phyloP scores from a whole-genome alignment of 64 coral and sea anemone genomes.

The Montipora capricornis region DNA sequence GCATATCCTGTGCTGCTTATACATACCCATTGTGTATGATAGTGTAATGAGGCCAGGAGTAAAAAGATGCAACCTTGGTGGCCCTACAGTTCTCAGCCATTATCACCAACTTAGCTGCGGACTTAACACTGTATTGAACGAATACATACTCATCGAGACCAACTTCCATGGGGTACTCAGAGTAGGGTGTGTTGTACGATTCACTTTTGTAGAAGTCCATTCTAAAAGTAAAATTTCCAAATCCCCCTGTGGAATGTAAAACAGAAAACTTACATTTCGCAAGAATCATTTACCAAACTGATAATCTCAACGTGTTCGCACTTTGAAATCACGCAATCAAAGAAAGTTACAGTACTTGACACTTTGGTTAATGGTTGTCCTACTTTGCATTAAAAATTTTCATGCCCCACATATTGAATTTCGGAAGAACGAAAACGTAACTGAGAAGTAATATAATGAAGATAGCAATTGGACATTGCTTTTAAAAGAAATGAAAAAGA shows the following conservation, averaged over 20 bases:
- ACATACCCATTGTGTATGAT: conserved; percentile 27
- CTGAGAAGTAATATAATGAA: no score
- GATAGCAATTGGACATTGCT: no score
- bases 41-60: neutral
- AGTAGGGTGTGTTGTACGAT: neutral
- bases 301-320: neutral
- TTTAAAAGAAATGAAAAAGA: no score
- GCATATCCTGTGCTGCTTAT: no score
- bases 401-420: no score
- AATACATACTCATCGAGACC: neutral
- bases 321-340: neutral
- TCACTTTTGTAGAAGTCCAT: conserved; percentile 3
- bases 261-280: neutral
- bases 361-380: no score
- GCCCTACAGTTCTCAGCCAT: conserved; percentile 20
- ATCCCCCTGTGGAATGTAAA: neutral
- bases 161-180: neutral
- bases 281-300: neutral
- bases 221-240: conserved; percentile 17
- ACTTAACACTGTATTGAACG: neutral
- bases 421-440: no score
- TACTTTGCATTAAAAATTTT: no score
- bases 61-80: neutral
- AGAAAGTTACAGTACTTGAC: no score
- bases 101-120: conserved; percentile 11